These are phyloP conservation scores for Perca fluviatilis DNA, from an alignment of 2,113 vertebrate species.

Conservation along the genomic window DNA sequence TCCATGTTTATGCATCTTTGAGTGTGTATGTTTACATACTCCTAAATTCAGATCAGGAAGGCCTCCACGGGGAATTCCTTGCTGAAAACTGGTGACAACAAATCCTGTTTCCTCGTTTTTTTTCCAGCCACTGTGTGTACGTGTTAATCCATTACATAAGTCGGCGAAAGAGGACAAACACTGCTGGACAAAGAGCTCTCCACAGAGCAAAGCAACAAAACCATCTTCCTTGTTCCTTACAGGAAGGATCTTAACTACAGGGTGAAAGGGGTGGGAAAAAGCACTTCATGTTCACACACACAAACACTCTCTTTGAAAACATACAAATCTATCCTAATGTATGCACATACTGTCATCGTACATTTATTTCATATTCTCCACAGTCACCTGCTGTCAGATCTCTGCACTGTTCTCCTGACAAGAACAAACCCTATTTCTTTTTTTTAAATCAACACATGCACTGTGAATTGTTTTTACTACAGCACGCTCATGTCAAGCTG, in stretches of 20 bases:
- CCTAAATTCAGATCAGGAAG: constrained; percentile 47
- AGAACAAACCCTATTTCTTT: neutral
- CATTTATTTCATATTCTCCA: neutral
- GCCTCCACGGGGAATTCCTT: constrained; percentile 21
- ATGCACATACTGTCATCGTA: neutral
- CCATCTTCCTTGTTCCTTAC: constrained; percentile 38
- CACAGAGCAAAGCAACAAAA: neutral
- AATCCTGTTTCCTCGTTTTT: constrained; percentile 60
- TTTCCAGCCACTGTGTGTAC: constrained; percentile 11
- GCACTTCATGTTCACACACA: neutral
- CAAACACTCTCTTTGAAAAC: neutral
- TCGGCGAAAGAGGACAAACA: constrained; percentile 49
- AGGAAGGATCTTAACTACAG: constrained; percentile 27
- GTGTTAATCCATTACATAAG: constrained; percentile 58
- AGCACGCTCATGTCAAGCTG: constrained; percentile 11
- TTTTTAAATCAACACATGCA: constrained; percentile 1
- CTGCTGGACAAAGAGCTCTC: constrained; percentile 46
- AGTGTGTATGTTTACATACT: constrained; percentile 28
- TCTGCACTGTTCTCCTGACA: neutral
- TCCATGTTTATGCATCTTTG: constrained; percentile 11
- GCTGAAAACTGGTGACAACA: constrained; percentile 51
- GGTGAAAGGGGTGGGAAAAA: neutral
- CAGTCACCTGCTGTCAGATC: neutral
- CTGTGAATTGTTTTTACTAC: constrained; percentile 39
- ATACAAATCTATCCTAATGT: neutral